phyloP scores from a whole-genome alignment of 92 coral and sea anemone species.

The Epizoanthus rinbou region DNA sequence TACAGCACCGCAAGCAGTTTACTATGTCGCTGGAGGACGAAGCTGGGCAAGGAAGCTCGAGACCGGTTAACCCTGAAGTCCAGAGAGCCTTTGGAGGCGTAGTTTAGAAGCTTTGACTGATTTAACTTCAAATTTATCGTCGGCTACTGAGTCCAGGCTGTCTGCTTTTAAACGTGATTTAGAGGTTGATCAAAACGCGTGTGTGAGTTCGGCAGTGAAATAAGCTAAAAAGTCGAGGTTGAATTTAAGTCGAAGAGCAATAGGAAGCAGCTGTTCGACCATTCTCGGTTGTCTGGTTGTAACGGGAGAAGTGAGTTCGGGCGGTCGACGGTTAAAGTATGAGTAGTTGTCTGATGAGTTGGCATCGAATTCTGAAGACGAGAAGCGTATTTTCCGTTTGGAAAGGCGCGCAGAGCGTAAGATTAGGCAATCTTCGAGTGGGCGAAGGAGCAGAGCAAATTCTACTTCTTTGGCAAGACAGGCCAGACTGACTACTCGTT shows the following conservation, averaged over 20 bases:
- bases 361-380: slow-evolving; percentile 1
- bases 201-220: background rate
- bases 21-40: background rate
- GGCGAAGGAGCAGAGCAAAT: too few relatives aligned
- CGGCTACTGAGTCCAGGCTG: background rate
- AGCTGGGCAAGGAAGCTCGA: background rate
- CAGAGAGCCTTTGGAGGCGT: background rate
- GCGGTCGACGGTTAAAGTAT: background rate
- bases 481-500: background rate
- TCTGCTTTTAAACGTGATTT: background rate
- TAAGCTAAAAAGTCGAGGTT: background rate
- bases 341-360: slow-evolving; percentile 33
- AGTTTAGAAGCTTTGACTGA: background rate
- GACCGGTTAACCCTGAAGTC: background rate
- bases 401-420: slow-evolving; percentile 6
- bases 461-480: too few relatives aligned
- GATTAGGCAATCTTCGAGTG: too few relatives aligned
- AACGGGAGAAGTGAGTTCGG: slow-evolving; percentile 22
- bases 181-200: background rate
- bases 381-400: background rate
- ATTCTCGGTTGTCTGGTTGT: too few relatives aligned
- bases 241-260: too few relatives aligned
- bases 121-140: background rate
- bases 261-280: too few relatives aligned
- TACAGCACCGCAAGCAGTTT: background rate